Percentiles rank a stretch among this genome's conserved stretches.
Evolutionary conservation across 2,888 invertebrate species (phyloP).

Genomic region (Lithophane ornitopus): DNA sequence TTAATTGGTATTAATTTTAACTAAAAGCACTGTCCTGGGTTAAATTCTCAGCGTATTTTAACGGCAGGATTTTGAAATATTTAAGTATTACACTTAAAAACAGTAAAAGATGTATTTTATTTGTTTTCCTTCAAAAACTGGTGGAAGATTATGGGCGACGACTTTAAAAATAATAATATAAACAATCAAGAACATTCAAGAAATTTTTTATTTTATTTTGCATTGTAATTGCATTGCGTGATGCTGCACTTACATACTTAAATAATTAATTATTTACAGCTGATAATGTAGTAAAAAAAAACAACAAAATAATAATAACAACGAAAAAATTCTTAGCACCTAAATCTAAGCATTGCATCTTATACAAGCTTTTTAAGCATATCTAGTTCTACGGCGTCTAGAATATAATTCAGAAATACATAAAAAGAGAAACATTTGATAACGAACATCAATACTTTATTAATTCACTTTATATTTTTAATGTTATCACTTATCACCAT

Average conservation of each 20-base stretch:
- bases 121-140: not conserved
- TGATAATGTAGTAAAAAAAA: slow-evolving; percentile 13
- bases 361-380: slow-evolving; percentile 6
- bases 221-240: slow-evolving; percentile 84
- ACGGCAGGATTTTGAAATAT: not conserved
- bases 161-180: not conserved
- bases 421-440: not conserved
- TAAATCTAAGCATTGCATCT: slow-evolving; percentile 11
- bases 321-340: slow-evolving; percentile 24
- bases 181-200: slow-evolving; percentile 52
- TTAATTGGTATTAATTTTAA: not conserved
- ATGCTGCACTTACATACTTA: slow-evolving; percentile 29
- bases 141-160: not conserved
- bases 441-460: not conserved
- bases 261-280: slow-evolving; percentile 26
- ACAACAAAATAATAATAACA: slow-evolving; percentile 27
- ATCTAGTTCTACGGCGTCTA: not conserved
- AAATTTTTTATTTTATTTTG: slow-evolving; percentile 65
- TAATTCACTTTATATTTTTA: not conserved
- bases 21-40: not conserved
- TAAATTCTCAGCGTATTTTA: not conserved
- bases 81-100: not conserved
- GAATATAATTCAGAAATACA: slow-evolving; percentile 1
- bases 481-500: not conserved
- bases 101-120: no score